Conservation (phyloP, 2,113 vertebrate genomes). For the Natator depressus region DNA sequence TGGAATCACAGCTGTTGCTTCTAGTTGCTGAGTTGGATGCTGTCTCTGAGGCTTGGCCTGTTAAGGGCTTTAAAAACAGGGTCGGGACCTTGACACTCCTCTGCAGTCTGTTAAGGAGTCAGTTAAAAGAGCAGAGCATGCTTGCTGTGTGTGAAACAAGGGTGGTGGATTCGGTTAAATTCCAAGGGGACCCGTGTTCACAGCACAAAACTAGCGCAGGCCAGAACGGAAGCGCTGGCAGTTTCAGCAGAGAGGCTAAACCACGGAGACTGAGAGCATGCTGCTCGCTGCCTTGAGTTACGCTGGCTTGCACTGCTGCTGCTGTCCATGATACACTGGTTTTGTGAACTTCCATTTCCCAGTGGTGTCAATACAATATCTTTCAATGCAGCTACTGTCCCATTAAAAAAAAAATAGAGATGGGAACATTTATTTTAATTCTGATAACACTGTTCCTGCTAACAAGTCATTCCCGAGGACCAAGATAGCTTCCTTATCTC, state of each 20-base stretch:
- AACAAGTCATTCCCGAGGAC: not conserved
- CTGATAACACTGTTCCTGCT: not conserved
- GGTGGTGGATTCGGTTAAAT: conserved; percentile 30
- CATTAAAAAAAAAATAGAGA: not conserved
- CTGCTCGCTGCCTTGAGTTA: not conserved
- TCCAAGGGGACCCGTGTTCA: conserved; percentile 32
- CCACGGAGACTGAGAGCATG: not conserved
- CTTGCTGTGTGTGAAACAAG: not conserved
- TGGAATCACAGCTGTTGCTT: conserved; percentile 45
- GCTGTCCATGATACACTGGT: not conserved
- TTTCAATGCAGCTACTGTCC: not conserved
- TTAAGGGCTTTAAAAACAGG: conserved; percentile 59
- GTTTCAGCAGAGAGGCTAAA: not conserved
- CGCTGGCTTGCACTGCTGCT: not conserved
- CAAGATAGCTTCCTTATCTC: not conserved
- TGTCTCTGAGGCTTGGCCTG: conserved; percentile 21
- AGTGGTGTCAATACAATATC: not conserved
- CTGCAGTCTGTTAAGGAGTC: conserved; percentile 17
- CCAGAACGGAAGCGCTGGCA: not conserved
- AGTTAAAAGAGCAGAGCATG: not conserved
- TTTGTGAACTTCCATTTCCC: conserved; percentile 27
- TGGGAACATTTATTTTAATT: not conserved
- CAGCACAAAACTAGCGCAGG: conserved; percentile 29
- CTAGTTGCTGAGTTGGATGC: not conserved
- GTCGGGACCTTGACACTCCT: conserved; percentile 69